phyloP scores from a whole-genome alignment of 2,113 vertebrate species.

The Carassius carassius region DNA sequence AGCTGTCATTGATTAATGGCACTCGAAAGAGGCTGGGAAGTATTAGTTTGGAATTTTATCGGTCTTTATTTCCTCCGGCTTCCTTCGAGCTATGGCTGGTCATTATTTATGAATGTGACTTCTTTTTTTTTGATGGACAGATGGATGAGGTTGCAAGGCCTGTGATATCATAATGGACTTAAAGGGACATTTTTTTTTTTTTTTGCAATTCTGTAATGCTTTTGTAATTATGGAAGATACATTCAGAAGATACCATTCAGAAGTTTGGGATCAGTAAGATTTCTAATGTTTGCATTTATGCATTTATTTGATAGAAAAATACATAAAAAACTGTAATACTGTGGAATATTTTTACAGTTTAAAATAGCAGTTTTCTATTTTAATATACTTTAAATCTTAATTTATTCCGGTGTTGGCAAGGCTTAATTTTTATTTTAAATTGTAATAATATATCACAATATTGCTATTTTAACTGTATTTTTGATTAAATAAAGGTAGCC shows the following conservation, averaged over 20 bases:
- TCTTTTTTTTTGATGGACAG: slow-evolving; percentile 12
- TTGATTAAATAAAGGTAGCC: too few species aligned
- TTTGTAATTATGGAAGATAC: too few species aligned
- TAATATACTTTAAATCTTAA: not conserved
- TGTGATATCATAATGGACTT: slow-evolving; percentile 25
- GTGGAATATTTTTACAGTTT: not conserved
- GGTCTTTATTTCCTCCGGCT: slow-evolving; percentile 46
- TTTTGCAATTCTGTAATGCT: too few species aligned
- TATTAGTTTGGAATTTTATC: slow-evolving; percentile 46
- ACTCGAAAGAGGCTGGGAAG: slow-evolving; percentile 68
- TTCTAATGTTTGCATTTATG: not conserved
- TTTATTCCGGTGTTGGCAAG: too few species aligned
- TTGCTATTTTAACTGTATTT: too few species aligned
- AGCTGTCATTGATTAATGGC: slow-evolving; percentile 69
- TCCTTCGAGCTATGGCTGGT: slow-evolving; percentile 6
- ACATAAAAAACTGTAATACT: not conserved
- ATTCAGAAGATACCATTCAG: too few species aligned
- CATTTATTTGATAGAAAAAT: too few species aligned
- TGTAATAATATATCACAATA: too few species aligned
- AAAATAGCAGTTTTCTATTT: not conserved
- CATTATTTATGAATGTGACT: slow-evolving; percentile 56
- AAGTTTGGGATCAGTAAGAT: too few species aligned
- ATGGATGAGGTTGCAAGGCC: slow-evolving; percentile 30
- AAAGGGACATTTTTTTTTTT: not conserved
- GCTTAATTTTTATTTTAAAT: too few species aligned